These are phyloP conservation scores for Corapipo altera DNA, from an alignment of 2,113 vertebrate species.

Conservation along the genomic window DNA sequence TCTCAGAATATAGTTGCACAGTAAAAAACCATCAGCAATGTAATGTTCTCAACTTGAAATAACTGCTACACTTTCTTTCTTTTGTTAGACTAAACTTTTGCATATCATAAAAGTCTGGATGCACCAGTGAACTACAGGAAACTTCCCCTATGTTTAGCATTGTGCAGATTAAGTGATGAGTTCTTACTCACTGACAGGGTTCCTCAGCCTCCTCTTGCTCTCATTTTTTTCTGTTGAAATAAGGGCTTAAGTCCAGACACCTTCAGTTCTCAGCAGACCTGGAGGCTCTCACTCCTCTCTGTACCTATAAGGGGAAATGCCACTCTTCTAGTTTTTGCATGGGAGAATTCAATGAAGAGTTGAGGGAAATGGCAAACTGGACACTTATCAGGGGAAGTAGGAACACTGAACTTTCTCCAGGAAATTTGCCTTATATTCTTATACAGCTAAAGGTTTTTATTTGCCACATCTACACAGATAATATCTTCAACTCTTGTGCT, in stretches of 20 bases:
- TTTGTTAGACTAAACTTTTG: slow-evolving; percentile 5
- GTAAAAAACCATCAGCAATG: not conserved
- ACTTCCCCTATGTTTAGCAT: not conserved
- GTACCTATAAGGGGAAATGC: not conserved
- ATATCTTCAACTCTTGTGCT: not conserved
- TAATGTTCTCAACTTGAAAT: not conserved
- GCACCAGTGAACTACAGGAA: not conserved
- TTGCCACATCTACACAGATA: not conserved
- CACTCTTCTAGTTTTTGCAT: not conserved
- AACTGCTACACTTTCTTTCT: not conserved
- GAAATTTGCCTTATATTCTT: not conserved
- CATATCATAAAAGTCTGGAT: not conserved
- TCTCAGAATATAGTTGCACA: not conserved
- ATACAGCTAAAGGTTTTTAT: not conserved
- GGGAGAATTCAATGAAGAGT: not conserved
- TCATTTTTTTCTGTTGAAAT: not conserved
- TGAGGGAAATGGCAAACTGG: not conserved
- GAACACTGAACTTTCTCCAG: not conserved
- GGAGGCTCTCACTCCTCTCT: not conserved
- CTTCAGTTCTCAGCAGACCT: not conserved
- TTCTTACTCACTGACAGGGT: not conserved
- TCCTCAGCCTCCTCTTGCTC: not conserved
- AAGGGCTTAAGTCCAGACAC: not conserved
- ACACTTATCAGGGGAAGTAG: not conserved
- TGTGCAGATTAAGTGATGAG: not conserved